A percentile compares a stretch with the other conserved stretches of the same genome.
Evolutionary conservation across 2,797 vertebrate genomes (phyloP).

Genomic region (Melanotaenia maccullochi): DNA sequence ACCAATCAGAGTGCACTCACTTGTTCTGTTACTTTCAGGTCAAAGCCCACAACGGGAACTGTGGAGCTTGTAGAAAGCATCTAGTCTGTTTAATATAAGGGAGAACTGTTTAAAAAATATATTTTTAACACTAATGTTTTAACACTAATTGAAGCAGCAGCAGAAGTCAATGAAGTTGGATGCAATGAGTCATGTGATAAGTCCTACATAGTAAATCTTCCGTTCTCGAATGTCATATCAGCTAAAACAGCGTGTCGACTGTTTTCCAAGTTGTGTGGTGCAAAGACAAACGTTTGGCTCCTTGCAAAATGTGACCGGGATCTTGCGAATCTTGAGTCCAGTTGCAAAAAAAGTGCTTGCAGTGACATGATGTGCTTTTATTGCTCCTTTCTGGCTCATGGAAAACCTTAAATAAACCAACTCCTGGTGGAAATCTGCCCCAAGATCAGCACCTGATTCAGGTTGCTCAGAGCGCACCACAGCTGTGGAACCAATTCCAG

Average conservation of each 20-base stretch:
- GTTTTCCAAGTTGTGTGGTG: background rate
- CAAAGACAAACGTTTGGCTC: background rate
- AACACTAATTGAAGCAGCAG: conserved; percentile 1
- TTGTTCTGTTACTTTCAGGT: background rate
- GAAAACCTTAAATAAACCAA: background rate
- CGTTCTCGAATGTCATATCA: background rate
- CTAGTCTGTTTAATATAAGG: background rate
- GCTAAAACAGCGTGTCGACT: too few species aligned
- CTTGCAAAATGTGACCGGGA: background rate
- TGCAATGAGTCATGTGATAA: background rate
- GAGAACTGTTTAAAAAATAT: background rate
- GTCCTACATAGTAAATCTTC: background rate
- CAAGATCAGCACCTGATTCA: background rate
- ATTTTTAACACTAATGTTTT: background rate
- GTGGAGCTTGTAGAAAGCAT: background rate
- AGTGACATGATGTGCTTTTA: background rate
- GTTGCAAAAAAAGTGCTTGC: background rate
- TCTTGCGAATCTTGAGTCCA: background rate
- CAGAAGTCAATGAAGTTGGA: background rate
- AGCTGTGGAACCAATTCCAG: background rate
- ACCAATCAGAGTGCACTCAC: background rate
- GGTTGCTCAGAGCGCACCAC: background rate
- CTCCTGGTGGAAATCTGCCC: background rate
- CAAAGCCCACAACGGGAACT: background rate
- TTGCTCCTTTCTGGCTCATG: background rate